Evolutionary conservation across 2,797 vertebrate genomes (phyloP), one percentile per base, ranked within the genome.

Genomic region (Sebastolobus alascanus): DNA sequence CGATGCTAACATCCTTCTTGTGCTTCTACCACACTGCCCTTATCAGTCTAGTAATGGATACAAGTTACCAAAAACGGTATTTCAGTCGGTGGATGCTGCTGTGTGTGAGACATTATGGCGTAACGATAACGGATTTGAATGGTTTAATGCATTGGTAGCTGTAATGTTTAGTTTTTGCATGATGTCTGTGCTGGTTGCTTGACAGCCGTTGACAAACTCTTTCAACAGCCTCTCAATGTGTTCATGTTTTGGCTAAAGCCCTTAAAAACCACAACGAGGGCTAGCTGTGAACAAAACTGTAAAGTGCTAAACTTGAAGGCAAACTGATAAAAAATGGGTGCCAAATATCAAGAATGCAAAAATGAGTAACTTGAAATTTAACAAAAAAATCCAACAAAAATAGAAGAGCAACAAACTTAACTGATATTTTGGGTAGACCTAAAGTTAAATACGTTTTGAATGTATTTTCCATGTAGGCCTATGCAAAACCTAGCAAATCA

Each of bases 281-380:
- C 84, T 82, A 68, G 81, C 81, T 65, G 63, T 82, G 83, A 87
- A 84, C 68, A 73, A 85, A 90, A 84, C 79, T 77, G 72, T 92
- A 93, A 95, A 94, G 93, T 95, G 94, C 92, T 90, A 83, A 84
- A 84, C 81, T 76, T 83, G 80, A 92, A 93, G 90, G 87, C 87
- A 93, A 91, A 89, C 79, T 82, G 87, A 92, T 90, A 80, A 87
- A 43, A 33, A 90, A 85, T n/a, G 64, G 84, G 71, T 74, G 73
- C 60, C 76, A 82, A 82, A 86, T 68, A 75, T 67, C 11, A 75
- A 84, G 33, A 68, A 90, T 54, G 60, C 31, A 37, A 79, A 68
- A 16, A 79, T 40, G 5, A 65, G 70, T 55, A 60, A 81, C 6
- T 69, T 77, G 3, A 77, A 77, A 82, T 68, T 68, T 13, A 18